Conservation (phyloP, 2,113 vertebrate genomes). For the Clarias batrachus region DNA sequence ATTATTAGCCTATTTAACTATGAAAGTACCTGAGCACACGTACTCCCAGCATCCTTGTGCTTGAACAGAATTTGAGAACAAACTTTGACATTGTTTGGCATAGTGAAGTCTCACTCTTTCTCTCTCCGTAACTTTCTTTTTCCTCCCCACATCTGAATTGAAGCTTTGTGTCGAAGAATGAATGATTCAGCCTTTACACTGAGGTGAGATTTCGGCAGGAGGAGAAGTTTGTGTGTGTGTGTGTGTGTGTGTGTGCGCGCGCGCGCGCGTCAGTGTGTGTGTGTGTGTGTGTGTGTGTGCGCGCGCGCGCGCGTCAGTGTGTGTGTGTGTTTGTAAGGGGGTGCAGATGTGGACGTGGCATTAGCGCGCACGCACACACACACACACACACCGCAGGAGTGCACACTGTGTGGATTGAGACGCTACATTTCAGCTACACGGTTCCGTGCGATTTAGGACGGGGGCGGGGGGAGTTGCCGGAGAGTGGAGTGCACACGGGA, state of each 20-base stretch:
- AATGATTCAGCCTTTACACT: neutral
- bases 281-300: neutral
- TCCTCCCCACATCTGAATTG: neutral
- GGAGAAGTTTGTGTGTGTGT: neutral
- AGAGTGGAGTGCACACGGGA: neutral
- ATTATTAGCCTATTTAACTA: no score
- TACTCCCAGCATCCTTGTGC: neutral
- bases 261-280: neutral
- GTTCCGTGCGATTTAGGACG: neutral
- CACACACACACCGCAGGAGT: neutral
- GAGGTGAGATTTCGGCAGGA: neutral
- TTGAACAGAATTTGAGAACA: neutral
- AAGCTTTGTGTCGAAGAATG: neutral
- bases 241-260: neutral
- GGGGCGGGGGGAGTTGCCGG: neutral
- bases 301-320: neutral
- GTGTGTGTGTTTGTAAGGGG: neutral
- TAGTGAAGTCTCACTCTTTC: neutral
- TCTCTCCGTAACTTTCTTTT: neutral
- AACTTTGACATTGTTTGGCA: neutral
- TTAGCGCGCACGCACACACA: neutral
- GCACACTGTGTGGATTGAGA: neutral
- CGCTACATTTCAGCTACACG: neutral
- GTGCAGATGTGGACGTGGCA: conserved; percentile 28
- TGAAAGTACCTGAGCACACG: no score